A percentile compares a stretch with the other conserved stretches of the same genome.
Evolutionary conservation across 2,888 invertebrate genomes (phyloP).

Genomic region (Cacoxenus indagator): DNA sequence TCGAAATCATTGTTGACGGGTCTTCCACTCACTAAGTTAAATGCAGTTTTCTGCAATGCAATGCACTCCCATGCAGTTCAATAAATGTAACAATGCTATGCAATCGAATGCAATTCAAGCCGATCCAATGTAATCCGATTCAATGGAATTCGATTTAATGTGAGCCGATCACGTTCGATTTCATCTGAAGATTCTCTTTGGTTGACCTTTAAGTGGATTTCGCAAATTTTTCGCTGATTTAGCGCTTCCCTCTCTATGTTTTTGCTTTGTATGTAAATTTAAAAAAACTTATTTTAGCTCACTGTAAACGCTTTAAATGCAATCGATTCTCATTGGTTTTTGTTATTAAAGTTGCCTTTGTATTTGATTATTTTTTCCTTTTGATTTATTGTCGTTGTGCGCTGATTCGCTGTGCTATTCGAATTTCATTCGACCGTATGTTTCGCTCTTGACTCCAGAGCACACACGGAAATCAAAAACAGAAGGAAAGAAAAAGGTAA

Average conservation of each 20-base stretch:
- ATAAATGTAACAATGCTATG: neutral
- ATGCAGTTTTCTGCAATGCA: neutral
- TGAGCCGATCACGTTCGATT: no score
- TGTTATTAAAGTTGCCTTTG: neutral
- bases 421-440: no score
- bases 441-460: no score
- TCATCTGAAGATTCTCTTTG: no score
- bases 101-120: neutral
- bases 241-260: neutral
- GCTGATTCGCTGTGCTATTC: neutral
- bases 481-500: no score
- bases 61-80: neutral
- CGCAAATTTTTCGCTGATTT: no score
- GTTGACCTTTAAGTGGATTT: no score
- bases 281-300: neutral
- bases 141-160: no score
- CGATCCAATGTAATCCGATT: neutral
- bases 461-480: no score
- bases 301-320: neutral
- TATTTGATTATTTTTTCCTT: neutral
- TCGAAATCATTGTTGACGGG: constrained; percentile 62
- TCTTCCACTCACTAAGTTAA: neutral
- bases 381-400: neutral
- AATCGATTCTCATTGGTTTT: neutral
- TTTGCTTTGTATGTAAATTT: neutral